Evolutionary conservation across 1,140 invertebrate species (phyloP), one percentile per base, ranked within the genome.

Genomic region (Heliconius hewitsoni): DNA sequence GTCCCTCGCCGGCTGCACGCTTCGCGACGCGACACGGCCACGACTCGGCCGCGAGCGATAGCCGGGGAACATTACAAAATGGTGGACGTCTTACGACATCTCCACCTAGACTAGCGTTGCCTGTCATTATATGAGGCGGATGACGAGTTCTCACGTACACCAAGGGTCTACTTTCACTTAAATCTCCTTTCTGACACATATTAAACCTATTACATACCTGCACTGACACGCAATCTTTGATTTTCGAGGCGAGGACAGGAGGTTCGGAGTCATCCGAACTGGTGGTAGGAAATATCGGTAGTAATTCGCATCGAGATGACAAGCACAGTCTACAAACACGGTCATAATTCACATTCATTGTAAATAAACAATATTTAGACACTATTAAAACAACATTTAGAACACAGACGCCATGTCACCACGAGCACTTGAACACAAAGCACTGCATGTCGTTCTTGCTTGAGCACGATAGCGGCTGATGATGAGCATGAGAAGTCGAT

Each of bases 321-420:
- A 96, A 95, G 93, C 96, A 96, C 80, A 96, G 94, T 91, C 96
- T 95, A 91, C 96, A 96, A 84, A 95, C 95, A 90, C 92, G 86
- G 89, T 93, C 93, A 93, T 91, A 94, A 91, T 93, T 92, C 89
- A 93, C 91, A 94, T 80, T 93, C 92, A 93, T 94, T 90, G 91
- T 93, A 92, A 93, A 92, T 92, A 93, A 91, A 94, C 91, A 86
- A 84, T 79, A 89, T 88, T 92, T 87, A 82, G 75, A 84, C 86
- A 71, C 79, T 83, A 83, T 89, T 86, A 84, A 87, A 83, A 91
- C 81, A 82, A 87, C 82, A 82, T 86, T 89, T 91, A 94, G 87
- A 91, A 90, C 88, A 89, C 85, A 83, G 91, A 93, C 93, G 93
- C 91, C 92, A 94, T 93, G 92, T 94, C 93, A 94, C 92, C 93